Percentiles rank a stretch among this genome's conserved stretches.
These are phyloP conservation scores for Drosophila hydei DNA, from an alignment of 1,140 invertebrate genomes.

Conservation along the genomic window DNA sequence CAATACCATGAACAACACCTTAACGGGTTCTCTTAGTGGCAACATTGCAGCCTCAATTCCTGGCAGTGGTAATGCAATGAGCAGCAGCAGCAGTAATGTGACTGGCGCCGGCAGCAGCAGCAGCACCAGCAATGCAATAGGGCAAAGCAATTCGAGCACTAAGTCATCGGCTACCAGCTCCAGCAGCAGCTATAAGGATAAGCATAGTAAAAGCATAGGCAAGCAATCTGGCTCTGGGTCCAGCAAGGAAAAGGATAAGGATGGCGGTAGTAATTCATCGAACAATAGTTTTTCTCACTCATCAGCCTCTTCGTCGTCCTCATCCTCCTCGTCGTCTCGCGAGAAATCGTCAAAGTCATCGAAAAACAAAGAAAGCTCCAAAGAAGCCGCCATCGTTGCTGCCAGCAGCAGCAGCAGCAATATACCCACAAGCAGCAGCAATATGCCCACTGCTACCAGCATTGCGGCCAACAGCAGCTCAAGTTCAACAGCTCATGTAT, in stretches of 20 bases:
- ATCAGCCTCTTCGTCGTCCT: slow-evolving; percentile 59
- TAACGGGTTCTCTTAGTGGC: neutral
- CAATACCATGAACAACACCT: slow-evolving; percentile 41
- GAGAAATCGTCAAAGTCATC: slow-evolving; percentile 79
- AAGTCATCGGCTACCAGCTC: slow-evolving; percentile 55
- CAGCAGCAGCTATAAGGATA: slow-evolving; percentile 73
- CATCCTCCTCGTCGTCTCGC: slow-evolving; percentile 70
- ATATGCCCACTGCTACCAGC: slow-evolving; percentile 25
- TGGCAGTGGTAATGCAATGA: slow-evolving; percentile 30
- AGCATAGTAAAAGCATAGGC: slow-evolving; percentile 74
- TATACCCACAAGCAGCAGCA: slow-evolving; percentile 51
- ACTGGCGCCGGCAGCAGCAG: slow-evolving; percentile 33
- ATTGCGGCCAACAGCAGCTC: slow-evolving; percentile 19
- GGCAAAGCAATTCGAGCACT: slow-evolving; percentile 34
- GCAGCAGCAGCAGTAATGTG: neutral
- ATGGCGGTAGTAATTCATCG: slow-evolving; percentile 67
- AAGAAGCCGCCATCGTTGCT: slow-evolving; percentile 12
- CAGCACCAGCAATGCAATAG: slow-evolving; percentile 8
- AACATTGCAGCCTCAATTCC: slow-evolving; percentile 1
- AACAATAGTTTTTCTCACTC: slow-evolving; percentile 65
- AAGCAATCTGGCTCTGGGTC: slow-evolving; percentile 68
- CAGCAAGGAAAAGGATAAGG: slow-evolving; percentile 80
- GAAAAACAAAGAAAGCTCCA: slow-evolving; percentile 70
- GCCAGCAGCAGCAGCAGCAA: slow-evolving; percentile 24
- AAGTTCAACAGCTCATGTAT: slow-evolving; percentile 42